phyloP scores from a whole-genome alignment of 1,140 invertebrate genomes.

The Metopolophium dirhodum region DNA sequence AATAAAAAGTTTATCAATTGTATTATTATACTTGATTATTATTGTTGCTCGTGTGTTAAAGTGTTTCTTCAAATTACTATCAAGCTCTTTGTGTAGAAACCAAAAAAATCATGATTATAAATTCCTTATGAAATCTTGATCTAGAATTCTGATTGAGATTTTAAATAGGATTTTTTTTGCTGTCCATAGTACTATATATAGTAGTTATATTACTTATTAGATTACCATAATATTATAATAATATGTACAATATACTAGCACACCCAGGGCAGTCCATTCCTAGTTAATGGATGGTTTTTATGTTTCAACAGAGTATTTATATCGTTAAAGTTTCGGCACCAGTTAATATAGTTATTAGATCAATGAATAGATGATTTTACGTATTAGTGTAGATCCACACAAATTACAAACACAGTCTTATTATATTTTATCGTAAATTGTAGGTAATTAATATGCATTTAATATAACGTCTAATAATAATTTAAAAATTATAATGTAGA shows the following conservation, averaged over 20 bases:
- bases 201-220: too few species aligned
- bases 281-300: not conserved
- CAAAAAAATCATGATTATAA: too few species aligned
- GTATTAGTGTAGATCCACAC: not conserved
- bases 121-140: too few species aligned
- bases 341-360: not conserved
- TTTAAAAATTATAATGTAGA: not conserved
- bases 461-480: not conserved
- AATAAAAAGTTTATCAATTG: not conserved
- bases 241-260: not conserved
- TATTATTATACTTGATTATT: too few species aligned
- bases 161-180: too few species aligned
- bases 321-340: not conserved
- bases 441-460: not conserved
- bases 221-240: too few species aligned
- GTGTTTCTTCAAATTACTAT: too few species aligned
- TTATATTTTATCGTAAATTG: not conserved
- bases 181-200: too few species aligned
- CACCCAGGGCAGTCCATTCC: too few species aligned
- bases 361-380: not conserved
- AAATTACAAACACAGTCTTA: not conserved
- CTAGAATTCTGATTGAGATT: too few species aligned
- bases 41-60: too few species aligned
- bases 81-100: too few species aligned
- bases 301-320: not conserved